A percentile compares a stretch with the other conserved stretches of the same genome.
phyloP scores from a whole-genome alignment of 2,888 invertebrate genomes.

The Hypomecis punctinalis region DNA sequence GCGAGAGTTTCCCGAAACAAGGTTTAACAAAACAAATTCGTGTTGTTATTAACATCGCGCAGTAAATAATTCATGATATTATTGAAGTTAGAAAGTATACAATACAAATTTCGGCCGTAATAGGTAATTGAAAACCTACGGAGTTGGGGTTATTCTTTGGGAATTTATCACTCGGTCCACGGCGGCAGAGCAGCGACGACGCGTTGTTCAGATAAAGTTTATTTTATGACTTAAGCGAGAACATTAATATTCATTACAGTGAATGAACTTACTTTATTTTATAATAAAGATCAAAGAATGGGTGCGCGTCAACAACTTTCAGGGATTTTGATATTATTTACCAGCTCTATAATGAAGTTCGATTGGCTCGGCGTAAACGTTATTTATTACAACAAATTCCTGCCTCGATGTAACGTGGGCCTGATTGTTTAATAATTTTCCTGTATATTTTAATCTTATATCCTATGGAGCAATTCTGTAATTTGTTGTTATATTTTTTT shows the following conservation, averaged over 20 bases:
- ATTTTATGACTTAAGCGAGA: constrained; percentile 82
- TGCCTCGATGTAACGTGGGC: constrained; percentile 8
- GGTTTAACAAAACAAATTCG: constrained; percentile 61
- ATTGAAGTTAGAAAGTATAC: constrained; percentile 71
- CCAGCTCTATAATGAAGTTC: constrained; percentile 37
- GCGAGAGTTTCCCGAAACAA: constrained; percentile 47
- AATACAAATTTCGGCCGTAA: constrained; percentile 72
- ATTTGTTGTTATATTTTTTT: no score
- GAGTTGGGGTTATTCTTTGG: constrained; percentile 78
- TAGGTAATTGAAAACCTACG: constrained; percentile 72
- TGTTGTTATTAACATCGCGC: constrained; percentile 61
- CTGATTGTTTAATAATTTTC: constrained; percentile 11
- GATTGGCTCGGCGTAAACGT: constrained; percentile 16
- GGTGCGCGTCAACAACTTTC: constrained; percentile 51
- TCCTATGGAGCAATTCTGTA: no score
- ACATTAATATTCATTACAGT: constrained; percentile 83
- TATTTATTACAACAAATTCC: constrained; percentile 23
- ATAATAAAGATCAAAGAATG: constrained; percentile 78
- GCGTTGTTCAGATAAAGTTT: constrained; percentile 80
- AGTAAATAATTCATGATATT: constrained; percentile 74
- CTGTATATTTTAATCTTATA: not conserved
- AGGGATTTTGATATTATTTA: constrained; percentile 54
- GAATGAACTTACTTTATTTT: constrained; percentile 83
- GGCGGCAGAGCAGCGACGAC: constrained; percentile 66
- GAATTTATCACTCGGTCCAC: constrained; percentile 74